phyloP scores from a whole-genome alignment of 2,888 invertebrate genomes.

The Nasonovia ribisnigri region DNA sequence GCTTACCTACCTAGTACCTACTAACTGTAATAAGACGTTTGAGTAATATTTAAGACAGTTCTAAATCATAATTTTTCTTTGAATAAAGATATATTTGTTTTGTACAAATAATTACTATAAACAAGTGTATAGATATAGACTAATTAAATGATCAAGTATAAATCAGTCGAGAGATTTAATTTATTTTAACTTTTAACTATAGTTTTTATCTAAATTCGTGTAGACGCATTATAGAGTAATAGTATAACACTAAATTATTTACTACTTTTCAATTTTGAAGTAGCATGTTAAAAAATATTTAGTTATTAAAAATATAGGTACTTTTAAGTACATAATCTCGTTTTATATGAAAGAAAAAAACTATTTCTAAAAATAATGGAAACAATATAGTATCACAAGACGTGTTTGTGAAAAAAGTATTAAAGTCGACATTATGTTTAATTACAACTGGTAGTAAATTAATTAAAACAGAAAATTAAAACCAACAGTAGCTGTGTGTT shows the following conservation, averaged over 20 bases:
- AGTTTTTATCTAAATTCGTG: too few relatives aligned
- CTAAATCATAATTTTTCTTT: too few relatives aligned
- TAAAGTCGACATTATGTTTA: not conserved
- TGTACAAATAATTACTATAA: not conserved
- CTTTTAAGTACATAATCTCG: not conserved
- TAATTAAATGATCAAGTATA: not conserved
- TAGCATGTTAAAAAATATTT: not conserved
- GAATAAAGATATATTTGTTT: not conserved
- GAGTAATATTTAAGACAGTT: too few relatives aligned
- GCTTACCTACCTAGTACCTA: not conserved
- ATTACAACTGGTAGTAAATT: not conserved
- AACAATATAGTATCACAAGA: too few relatives aligned
- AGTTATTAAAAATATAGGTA: not conserved
- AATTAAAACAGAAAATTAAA: not conserved
- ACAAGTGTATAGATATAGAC: too few relatives aligned
- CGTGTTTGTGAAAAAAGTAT: not conserved
- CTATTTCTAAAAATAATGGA: not conserved
- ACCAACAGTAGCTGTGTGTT: not conserved
- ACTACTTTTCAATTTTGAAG: not conserved
- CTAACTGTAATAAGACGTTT: not conserved
- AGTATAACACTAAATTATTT: too few relatives aligned
- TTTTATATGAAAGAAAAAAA: not conserved
- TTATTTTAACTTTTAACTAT: not conserved
- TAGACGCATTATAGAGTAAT: too few relatives aligned
- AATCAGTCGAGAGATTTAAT: not conserved